Conservation (phyloP, 2,113 vertebrate genomes). For the Stegastes partitus region DNA sequence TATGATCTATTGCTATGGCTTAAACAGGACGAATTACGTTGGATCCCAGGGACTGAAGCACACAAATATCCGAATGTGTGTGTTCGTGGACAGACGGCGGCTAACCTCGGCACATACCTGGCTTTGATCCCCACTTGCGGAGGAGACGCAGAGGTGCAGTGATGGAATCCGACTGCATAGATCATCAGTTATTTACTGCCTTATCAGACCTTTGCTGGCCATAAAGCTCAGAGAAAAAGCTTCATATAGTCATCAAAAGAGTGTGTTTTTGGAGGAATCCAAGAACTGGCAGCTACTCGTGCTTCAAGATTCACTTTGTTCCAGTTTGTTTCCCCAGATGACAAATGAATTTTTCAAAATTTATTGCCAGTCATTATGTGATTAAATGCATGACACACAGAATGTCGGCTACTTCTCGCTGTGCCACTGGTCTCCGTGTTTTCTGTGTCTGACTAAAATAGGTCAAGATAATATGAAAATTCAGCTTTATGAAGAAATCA, state of each 20-base stretch:
- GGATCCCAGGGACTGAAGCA: constrained; percentile 22
- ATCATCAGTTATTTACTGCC: constrained; percentile 63
- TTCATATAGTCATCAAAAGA: constrained; percentile 60
- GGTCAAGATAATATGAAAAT: too few species aligned
- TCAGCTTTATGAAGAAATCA: too few species aligned
- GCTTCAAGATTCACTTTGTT: constrained; percentile 18
- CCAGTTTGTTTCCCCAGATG: constrained; percentile 35
- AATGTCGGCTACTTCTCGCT: background rate
- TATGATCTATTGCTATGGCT: constrained; percentile 43
- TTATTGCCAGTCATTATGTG: constrained; percentile 15
- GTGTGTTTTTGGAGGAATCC: constrained; percentile 31
- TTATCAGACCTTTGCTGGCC: constrained; percentile 21
- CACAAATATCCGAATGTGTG: constrained; percentile 33
- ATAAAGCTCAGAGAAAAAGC: constrained; percentile 34
- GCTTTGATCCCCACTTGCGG: constrained; percentile 48
- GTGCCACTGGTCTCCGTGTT: background rate
- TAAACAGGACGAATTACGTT: constrained; percentile 31
- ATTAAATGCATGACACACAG: constrained; percentile 12
- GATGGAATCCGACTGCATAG: constrained; percentile 26
- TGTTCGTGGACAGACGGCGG: background rate
- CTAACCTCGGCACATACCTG: constrained; percentile 49
- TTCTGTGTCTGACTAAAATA: background rate
- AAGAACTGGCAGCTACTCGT: background rate
- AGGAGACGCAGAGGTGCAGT: constrained; percentile 36
- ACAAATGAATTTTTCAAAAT: constrained; percentile 13